Evolutionary conservation across 2,113 vertebrate species (phyloP), one percentile per base, ranked within the genome.

Genomic region (Anoplopoma fimbria): DNA sequence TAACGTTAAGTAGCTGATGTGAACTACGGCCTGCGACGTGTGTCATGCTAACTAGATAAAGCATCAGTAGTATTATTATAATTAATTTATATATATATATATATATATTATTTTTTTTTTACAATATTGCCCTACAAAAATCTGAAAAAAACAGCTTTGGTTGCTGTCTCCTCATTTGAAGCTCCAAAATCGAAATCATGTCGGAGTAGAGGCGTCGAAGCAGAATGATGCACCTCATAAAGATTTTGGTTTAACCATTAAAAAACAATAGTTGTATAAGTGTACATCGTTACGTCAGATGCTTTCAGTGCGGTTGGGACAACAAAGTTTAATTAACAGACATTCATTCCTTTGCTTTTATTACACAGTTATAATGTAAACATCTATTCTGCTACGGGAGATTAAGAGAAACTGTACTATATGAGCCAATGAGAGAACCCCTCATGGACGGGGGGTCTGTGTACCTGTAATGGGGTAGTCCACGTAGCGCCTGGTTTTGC

Each of bases 391-490:
- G n/a, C n/a, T 15, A 4, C 3, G 65, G 14, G 33, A 19, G 25
- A 40, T 38, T 38, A 9, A 45, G 23, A 25, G 34, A 53, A 23
- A 27, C 8, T n/a, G 25, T 4, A 3, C 2, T 62, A 9, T n/a
- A 15, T n/a, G n/a, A n/a, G n/a, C n/a, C n/a, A 2, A n/a, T 13
- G 33, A 72, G 13, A n/a, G 25, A 33, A 58, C 2, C 47, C 13
- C 15, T 23, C 3, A 36, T 4, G 8, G 36, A n/a, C n/a, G n/a
- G n/a, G 23, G n/a, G 25, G 9, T 27, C 29, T 12, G 17, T 25
- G 34, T 95, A 99, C 98, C 98, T 96, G 98, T 99, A 74, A 99
- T 99, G 82, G 98, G 98, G 92, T 98, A 99, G 95, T 99, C 98
- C 89, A 99, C 97, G 0, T 99, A 99, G 88, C 98, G 97, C 62